phyloP scores from a whole-genome alignment of 35 echinoderm and acorn worm genomes.

The Lytechinus pictus region DNA sequence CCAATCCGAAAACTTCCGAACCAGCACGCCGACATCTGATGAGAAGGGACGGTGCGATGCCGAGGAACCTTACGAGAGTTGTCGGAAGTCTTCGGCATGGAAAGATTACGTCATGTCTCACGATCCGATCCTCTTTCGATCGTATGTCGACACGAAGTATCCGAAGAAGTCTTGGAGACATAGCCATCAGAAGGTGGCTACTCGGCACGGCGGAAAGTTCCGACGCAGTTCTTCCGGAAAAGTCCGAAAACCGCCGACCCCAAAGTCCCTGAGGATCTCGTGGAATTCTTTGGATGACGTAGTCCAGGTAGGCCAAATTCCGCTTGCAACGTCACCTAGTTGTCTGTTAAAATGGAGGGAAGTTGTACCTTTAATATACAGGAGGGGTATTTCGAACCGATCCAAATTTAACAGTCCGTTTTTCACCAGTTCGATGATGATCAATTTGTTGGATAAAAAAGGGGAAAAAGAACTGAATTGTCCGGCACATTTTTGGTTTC shows the following conservation, averaged over 20 bases:
- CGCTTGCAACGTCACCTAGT: too few species aligned
- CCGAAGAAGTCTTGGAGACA: constrained; percentile 42
- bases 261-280: constrained; percentile 5
- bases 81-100: constrained; percentile 10
- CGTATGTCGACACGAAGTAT: constrained; percentile 5
- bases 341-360: too few species aligned
- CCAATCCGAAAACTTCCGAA: neutral
- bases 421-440: too few species aligned
- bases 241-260: constrained; percentile 32
- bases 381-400: too few species aligned
- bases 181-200: constrained; percentile 7
- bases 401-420: too few species aligned
- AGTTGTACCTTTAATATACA: too few species aligned
- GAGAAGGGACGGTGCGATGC: neutral
- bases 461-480: too few species aligned
- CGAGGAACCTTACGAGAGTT: neutral
- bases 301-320: neutral
- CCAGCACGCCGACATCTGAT: neutral
- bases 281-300: constrained; percentile 51
- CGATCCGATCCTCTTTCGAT: constrained; percentile 40
- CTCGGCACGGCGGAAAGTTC: neutral
- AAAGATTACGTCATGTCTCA: constrained; percentile 30
- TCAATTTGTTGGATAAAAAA: too few species aligned
- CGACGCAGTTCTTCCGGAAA: neutral
- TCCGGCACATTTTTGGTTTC: too few species aligned